Percentiles rank a stretch among this genome's conserved stretches.
Conservation (phyloP, 2,888 invertebrate species). For the Lasioglossum lativentre region DNA sequence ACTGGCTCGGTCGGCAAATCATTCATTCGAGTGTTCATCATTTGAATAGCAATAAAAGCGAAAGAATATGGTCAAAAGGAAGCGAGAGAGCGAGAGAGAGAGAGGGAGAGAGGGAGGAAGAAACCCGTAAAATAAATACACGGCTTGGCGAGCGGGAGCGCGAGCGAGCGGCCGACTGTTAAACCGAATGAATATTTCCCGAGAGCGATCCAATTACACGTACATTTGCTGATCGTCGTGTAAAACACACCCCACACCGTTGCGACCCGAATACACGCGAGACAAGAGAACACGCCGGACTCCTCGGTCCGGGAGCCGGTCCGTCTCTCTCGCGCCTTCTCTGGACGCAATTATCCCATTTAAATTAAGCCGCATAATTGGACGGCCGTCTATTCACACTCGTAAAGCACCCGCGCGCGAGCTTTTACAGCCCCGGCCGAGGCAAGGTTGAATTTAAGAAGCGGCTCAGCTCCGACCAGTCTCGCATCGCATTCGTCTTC, state of each 20-base stretch:
- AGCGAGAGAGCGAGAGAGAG: background rate
- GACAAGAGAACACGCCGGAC: constrained; percentile 58
- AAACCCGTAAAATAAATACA: constrained; percentile 47
- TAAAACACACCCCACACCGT: constrained; percentile 49
- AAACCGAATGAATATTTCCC: constrained; percentile 62
- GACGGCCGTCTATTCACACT: constrained; percentile 83
- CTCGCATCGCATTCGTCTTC: background rate
- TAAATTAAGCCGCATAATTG: constrained; percentile 84
- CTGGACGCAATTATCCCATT: constrained; percentile 83
- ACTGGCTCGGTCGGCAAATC: constrained; percentile 8
- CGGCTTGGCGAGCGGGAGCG: constrained; percentile 19
- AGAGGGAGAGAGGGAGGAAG: no score
- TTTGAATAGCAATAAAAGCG: constrained; percentile 21
- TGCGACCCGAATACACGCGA: constrained; percentile 5
- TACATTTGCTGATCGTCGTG: constrained; percentile 48
- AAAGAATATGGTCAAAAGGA: background rate
- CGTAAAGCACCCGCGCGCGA: constrained; percentile 79
- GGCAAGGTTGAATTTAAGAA: constrained; percentile 72
- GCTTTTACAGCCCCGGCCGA: constrained; percentile 76
- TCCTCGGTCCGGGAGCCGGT: constrained; percentile 20
- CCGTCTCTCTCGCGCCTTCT: constrained; percentile 5
- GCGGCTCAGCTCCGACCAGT: constrained; percentile 53
- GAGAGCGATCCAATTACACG: constrained; percentile 67
- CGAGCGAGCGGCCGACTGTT: constrained; percentile 15
- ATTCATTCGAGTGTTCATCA: constrained; percentile 1